Percentiles rank a stretch among this genome's conserved stretches.
Conservation (phyloP, 2,888 invertebrate species). For the Ornithoptera priamus region DNA sequence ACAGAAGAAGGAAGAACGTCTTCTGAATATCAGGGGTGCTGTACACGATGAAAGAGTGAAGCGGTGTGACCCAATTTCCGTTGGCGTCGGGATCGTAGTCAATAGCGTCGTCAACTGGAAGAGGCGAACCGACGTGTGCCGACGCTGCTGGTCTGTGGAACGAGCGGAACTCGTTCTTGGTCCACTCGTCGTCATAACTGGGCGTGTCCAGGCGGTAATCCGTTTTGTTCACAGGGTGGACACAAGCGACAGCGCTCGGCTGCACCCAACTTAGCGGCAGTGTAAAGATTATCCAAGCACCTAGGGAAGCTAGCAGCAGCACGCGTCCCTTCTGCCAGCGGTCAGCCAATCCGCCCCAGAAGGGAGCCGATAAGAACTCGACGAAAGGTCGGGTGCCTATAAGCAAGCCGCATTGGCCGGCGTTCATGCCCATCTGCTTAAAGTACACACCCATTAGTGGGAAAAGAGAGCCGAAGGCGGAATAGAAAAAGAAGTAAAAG, state of each 20-base stretch:
- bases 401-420: constrained; percentile 95
- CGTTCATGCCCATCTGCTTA: constrained; percentile 99
- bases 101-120: constrained; percentile 86
- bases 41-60: constrained; percentile 96
- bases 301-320: constrained; percentile 92
- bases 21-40: constrained; percentile 93
- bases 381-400: constrained; percentile 98
- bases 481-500: constrained; percentile 99
- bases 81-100: constrained; percentile 87
- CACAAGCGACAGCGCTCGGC: constrained; percentile 95
- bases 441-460: constrained; percentile 99
- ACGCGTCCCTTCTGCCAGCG: constrained; percentile 92
- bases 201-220: constrained; percentile 82
- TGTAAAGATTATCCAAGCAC: constrained; percentile 98
- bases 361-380: constrained; percentile 97
- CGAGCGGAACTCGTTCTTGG: constrained; percentile 45
- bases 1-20: constrained; percentile 95
- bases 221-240: constrained; percentile 78
- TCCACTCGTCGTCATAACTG: constrained; percentile 64
- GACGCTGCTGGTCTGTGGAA: constrained; percentile 49
- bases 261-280: constrained; percentile 97
- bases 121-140: constrained; percentile 81
- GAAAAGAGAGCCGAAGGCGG: constrained; percentile 98
- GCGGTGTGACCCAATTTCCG: constrained; percentile 90
- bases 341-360: constrained; percentile 98